phyloP scores from a whole-genome alignment of 2,113 vertebrate species.

The Thinocorus orbignyianus region DNA sequence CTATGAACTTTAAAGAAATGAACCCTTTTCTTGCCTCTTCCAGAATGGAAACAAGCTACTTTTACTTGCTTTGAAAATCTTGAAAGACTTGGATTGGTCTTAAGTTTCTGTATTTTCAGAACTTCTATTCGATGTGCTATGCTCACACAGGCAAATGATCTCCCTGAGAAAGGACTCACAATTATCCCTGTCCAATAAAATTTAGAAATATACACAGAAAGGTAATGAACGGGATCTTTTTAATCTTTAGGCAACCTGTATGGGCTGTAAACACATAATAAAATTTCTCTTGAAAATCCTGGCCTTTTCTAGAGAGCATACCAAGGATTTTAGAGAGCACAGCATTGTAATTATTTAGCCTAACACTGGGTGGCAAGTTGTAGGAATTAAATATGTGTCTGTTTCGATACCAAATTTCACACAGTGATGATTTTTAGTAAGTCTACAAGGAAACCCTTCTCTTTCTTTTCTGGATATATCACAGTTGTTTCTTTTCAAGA shows the following conservation, averaged over 20 bases:
- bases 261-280: not conserved
- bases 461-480: not conserved
- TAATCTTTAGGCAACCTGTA: not conserved
- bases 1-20: not conserved
- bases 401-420: not conserved
- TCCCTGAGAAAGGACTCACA: not conserved
- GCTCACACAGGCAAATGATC: not conserved
- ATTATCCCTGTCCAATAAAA: not conserved
- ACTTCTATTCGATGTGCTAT: not conserved
- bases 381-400: not conserved
- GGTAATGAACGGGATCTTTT: not conserved
- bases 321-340: not conserved
- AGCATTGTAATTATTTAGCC: not conserved
- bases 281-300: not conserved
- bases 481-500: not conserved
- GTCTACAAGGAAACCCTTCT: not conserved
- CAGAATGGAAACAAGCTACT: not conserved
- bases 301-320: not conserved
- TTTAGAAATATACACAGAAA: not conserved
- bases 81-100: not conserved
- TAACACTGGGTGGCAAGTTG: not conserved
- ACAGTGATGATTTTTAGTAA: not conserved
- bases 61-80: not conserved
- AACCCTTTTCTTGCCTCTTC: not conserved
- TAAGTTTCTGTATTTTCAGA: not conserved